These are phyloP conservation scores for Brachymystax lenok DNA, from an alignment of 2,797 vertebrate genomes.

Conservation along the genomic window DNA sequence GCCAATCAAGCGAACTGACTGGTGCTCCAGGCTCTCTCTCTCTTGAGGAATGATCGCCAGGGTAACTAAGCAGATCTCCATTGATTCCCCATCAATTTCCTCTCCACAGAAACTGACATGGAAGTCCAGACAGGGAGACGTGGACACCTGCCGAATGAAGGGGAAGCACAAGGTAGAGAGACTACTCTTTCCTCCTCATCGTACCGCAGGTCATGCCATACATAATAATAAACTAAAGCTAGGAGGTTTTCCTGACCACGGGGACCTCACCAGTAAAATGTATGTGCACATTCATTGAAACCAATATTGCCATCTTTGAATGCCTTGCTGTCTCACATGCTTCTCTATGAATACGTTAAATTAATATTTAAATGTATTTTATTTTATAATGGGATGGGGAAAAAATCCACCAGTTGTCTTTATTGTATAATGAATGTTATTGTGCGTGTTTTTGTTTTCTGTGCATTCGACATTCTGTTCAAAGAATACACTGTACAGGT, in stretches of 20 bases:
- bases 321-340: neutral
- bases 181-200: neutral
- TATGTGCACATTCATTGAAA: neutral
- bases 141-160: conserved; percentile 99
- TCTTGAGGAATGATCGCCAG: conserved; percentile 43
- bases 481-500: neutral
- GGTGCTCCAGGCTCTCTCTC: neutral
- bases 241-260: neutral
- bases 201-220: no score
- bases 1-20: neutral
- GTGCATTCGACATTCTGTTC: neutral
- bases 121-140: conserved; percentile 97
- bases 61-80: conserved; percentile 62
- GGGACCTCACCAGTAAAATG: neutral
- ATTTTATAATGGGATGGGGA: neutral
- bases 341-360: neutral
- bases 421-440: neutral
- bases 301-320: neutral
- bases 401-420: neutral
- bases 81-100: conserved; percentile 63
- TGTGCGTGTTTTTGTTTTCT: neutral
- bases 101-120: conserved; percentile 94
- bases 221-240: no score
- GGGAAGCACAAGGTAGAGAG: conserved; percentile 94
- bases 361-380: neutral